Evolutionary conservation across 2,888 invertebrate genomes (phyloP).

Genomic region (Nowickia ferox): DNA sequence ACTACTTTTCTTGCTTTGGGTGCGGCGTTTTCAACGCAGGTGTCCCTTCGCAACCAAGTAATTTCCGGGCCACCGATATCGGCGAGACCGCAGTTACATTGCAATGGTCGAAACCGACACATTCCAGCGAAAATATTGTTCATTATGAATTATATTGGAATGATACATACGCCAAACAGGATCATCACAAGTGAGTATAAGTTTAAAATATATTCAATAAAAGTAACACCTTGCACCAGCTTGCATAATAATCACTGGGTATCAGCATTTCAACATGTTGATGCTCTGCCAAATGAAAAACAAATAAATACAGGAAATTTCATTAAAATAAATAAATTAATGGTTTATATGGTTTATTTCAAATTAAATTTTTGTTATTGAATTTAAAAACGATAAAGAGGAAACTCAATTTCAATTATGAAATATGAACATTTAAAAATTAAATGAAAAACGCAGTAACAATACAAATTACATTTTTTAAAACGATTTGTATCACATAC

Average conservation of each 20-base stretch:
- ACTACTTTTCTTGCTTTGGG: conserved; percentile 2
- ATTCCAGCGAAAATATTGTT: conserved; percentile 95
- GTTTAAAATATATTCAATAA: neutral
- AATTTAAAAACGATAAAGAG: conserved; percentile 4
- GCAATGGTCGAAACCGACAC: conserved; percentile 96
- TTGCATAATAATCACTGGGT: conserved; percentile 10
- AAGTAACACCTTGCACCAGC: neutral
- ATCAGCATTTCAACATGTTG: neutral
- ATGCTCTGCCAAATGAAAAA: conserved; percentile 14
- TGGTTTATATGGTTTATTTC: conserved; percentile 57
- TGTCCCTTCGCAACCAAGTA: conserved; percentile 98
- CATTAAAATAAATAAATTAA: conserved; percentile 64
- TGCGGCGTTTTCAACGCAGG: conserved; percentile 84
- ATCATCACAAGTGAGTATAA: conserved; percentile 89
- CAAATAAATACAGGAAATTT: conserved; percentile 63
- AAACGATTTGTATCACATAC: too few species aligned
- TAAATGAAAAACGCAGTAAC: too few species aligned
- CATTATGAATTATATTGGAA: conserved; percentile 99
- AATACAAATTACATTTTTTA: too few species aligned
- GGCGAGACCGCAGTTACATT: conserved; percentile 96
- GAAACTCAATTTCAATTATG: conserved; percentile 52
- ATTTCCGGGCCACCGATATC: conserved; percentile 92
- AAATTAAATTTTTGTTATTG: conserved; percentile 41
- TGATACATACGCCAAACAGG: conserved; percentile 95
- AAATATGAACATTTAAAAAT: neutral